A percentile compares a stretch with the other conserved stretches of the same genome.
Conservation (phyloP, 2,113 vertebrate genomes). For the Picathartes gymnocephalus region DNA sequence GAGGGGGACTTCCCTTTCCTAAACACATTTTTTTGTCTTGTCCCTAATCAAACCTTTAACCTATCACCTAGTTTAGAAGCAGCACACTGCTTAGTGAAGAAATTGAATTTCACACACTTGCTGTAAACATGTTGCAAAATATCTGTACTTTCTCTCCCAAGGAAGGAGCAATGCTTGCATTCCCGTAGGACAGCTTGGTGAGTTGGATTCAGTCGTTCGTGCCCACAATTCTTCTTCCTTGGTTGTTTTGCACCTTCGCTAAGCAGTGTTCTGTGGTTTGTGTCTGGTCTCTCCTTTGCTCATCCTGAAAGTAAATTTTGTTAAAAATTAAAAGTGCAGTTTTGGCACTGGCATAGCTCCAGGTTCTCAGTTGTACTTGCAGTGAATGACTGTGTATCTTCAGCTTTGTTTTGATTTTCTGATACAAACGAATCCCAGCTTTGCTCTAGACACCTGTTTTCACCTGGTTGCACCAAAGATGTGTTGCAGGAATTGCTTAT, state of each 20-base stretch:
- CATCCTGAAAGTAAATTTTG: neutral
- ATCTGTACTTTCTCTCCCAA: neutral
- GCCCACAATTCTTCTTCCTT: fast-evolving
- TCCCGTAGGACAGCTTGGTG: neutral
- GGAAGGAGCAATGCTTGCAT: neutral
- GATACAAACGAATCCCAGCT: neutral
- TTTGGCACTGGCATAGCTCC: neutral
- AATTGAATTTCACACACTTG: neutral
- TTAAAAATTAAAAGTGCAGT: neutral
- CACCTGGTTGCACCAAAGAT: neutral
- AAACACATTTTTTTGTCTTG: neutral
- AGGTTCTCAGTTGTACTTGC: neutral
- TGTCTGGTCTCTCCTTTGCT: neutral
- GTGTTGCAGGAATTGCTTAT: neutral
- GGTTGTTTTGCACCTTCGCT: neutral
- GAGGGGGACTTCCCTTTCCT: neutral
- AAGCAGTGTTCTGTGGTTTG: neutral
- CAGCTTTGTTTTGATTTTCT: neutral
- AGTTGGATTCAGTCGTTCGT: fast-evolving
- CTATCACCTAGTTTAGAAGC: neutral
- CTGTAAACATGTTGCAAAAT: neutral
- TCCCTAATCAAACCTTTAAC: neutral
- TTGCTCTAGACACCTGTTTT: neutral
- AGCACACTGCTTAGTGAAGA: neutral
- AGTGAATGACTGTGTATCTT: neutral